These are phyloP conservation scores for Caenorhabditis doughertyi DNA, from an alignment of 2,888 invertebrate genomes.

Conservation along the genomic window DNA sequence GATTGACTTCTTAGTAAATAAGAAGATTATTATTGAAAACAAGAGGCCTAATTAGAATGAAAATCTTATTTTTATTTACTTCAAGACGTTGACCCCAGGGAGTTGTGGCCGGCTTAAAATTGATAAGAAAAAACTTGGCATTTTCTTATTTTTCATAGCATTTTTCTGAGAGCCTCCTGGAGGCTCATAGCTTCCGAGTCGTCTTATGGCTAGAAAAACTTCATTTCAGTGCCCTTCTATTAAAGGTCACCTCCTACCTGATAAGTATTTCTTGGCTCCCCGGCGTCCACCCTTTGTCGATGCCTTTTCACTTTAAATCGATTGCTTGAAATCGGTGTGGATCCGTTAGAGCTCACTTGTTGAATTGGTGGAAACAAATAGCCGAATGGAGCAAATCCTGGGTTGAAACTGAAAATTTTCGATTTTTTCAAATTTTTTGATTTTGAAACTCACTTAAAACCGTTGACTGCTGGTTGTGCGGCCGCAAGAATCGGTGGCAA, in stretches of 20 bases:
- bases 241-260: slow-evolving; percentile 81
- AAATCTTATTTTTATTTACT: no score
- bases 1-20: no score
- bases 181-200: no score
- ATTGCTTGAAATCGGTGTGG: background rate
- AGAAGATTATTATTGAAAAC: no score
- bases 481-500: slow-evolving; percentile 43
- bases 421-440: background rate
- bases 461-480: slow-evolving; percentile 36
- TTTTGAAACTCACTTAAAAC: slow-evolving; percentile 10
- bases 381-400: slow-evolving; percentile 7
- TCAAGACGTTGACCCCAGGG: no score
- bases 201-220: no score
- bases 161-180: background rate
- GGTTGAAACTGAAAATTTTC: slow-evolving; percentile 12
- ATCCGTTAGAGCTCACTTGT: background rate
- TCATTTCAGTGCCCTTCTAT: background rate
- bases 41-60: no score
- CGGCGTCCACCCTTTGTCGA: slow-evolving; percentile 96
- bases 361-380: slow-evolving; percentile 24
- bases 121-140: no score
- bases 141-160: no score
- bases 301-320: slow-evolving; percentile 88
- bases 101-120: no score
- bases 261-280: slow-evolving; percentile 93